Percentiles rank a stretch among this genome's conserved stretches.
phyloP scores from a whole-genome alignment of 2,113 vertebrate genomes.

The Dipodomys spectabilis region DNA sequence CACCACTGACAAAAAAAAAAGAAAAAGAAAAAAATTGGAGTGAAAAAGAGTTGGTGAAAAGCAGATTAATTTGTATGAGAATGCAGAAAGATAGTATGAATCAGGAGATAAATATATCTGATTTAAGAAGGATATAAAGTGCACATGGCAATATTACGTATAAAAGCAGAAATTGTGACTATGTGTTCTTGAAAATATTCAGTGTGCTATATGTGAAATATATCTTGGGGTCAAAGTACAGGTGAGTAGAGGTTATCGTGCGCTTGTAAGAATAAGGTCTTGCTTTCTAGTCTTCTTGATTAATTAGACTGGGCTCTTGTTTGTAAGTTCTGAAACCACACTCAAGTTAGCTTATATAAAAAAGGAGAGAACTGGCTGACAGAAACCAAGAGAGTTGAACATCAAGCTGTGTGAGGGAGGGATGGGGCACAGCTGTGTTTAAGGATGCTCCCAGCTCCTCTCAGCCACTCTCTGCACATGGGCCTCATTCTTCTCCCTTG shows the following conservation, averaged over 20 bases:
- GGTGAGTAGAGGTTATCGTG: neutral
- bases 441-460: neutral
- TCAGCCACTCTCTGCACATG: neutral
- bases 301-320: neutral
- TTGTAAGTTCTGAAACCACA: neutral
- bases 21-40: neutral
- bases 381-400: too few relatives aligned
- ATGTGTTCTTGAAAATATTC: neutral
- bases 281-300: neutral
- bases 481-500: neutral
- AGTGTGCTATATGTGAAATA: neutral
- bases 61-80: neutral
- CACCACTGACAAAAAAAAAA: too few relatives aligned
- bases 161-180: neutral
- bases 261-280: neutral
- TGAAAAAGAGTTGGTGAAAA: neutral
- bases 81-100: neutral
- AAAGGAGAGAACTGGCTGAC: neutral
- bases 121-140: neutral
- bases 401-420: too few relatives aligned
- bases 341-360: neutral
- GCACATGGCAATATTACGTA: neutral
- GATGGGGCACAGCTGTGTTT: too few relatives aligned
- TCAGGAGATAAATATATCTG: neutral
- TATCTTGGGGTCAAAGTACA: neutral